phyloP scores from a whole-genome alignment of 2,888 invertebrate genomes.

The Tenthredo notha region DNA sequence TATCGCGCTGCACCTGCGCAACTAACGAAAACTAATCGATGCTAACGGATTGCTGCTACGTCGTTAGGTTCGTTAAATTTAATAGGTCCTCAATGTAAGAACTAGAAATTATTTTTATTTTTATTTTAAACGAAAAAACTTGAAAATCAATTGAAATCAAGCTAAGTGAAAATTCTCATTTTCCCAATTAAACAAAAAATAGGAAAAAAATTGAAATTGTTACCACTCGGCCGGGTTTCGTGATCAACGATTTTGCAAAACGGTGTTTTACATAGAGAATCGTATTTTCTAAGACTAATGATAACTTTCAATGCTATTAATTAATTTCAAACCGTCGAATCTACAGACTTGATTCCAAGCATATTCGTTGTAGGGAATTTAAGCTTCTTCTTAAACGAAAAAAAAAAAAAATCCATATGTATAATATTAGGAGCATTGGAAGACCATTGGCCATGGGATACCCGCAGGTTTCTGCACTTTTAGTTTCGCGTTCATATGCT shows the following conservation, averaged over 20 bases:
- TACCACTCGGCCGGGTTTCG: too few species aligned
- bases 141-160: not conserved
- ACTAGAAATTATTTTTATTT: not conserved
- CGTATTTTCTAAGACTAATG: too few species aligned
- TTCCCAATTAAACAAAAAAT: too few species aligned
- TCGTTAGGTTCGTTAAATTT: not conserved
- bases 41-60: not conserved
- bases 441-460: conserved; percentile 59
- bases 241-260: too few species aligned
- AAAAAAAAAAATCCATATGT: not conserved
- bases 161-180: not conserved
- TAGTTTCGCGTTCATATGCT: conserved; percentile 25
- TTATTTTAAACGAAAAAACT: not conserved
- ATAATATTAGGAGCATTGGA: not conserved
- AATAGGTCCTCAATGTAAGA: not conserved
- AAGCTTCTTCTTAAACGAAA: not conserved
- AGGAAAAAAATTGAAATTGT: too few species aligned
- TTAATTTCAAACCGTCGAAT: too few species aligned
- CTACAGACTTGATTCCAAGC: too few species aligned
- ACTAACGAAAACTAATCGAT: conserved; percentile 28
- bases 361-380: too few species aligned
- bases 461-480: conserved; percentile 70
- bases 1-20: conserved; percentile 39
- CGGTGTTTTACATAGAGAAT: too few species aligned
- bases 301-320: too few species aligned